Evolutionary conservation across 2,797 vertebrate species (phyloP), one percentile per base, ranked within the genome.

Genomic region (Streptopelia turtur): DNA sequence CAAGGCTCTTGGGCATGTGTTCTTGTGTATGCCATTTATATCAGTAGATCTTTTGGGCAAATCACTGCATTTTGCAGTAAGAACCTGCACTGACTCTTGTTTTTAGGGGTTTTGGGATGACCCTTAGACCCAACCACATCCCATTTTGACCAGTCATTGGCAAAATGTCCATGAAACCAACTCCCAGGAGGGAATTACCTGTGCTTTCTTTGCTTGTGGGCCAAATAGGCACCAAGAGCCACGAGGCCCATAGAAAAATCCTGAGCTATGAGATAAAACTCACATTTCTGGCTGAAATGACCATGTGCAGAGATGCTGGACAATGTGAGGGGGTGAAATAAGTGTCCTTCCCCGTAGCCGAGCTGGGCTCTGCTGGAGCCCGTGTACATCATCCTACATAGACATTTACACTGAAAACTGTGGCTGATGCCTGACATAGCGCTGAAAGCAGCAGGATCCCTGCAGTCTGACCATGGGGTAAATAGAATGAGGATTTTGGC

Each of bases 171-270:
- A 2, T 0, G 14, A 49, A 14, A 24, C 59, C 55, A 22, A 2
- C 35, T 72, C 20, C 75, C 23, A 15, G 55, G 17, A 50, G 13
- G 5, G 28, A 4, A 4, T 5, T 79, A 14, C 22, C 27, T 31
- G 30, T 47, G 59, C 11, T 45, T 49, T 57, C 43, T 24, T 30
- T 81, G 53, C 80, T 59, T 63, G 39, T 53, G 43, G 81, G 25
- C 43, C 45, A 57, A 74, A 60, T 3, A 10, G 11, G 18, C 30
- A 21, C 9, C 83, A 22, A 33, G 68, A 75, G 6, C 4, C 0
- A 0, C 11, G 33, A 18, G 15, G 16, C 23, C 13, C 0, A 0
- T 0, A 18, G n/a, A 23, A 57, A 64, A 61, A 31, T 6, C 52
- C 52, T 1, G 16, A 86, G 30, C 35, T 68, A 8, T 27, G 69